Base-by-base conservation (phyloP, 2,888 invertebrate species). In the Arrhopalites spinosus region DNA sequence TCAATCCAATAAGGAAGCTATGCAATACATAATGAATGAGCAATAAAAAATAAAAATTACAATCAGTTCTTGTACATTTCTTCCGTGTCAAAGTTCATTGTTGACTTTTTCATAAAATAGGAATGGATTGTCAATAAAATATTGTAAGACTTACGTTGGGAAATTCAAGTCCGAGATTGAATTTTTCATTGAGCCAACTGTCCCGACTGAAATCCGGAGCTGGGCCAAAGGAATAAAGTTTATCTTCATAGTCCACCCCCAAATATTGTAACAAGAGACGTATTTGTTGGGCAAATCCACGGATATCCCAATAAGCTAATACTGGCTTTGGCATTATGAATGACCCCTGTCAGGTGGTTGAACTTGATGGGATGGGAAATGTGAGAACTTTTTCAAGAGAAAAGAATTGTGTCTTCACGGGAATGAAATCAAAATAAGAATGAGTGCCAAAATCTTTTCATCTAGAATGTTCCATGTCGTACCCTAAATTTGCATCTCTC, bases 221-320 rank as follows among this genome's bases (percentile, higher is more conserved):
- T 13, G 64, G n/a, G 0, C 86, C 87, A 78, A 83, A 84, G 43
- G 84, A 84, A 80, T 86, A 87, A 13, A 81, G 78, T 45, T 85
- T 85, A 76, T 87, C 87, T 78, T 86, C 85, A 80, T 85, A 87
- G 0, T 86, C 85, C 70, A 85, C 84, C 15, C 84, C 86, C 13
- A 83, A 84, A 79, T 87, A 87, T 30, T 83, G 83, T 47, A 87
- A 81, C 68, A 87, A 79, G 43, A 87, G 80, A 2, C 87, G 84
- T 66, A 86, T 82, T 2, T 87, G 86, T 47, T 78, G 72, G 25
- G 61, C 78, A 61, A 61, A 63, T 53, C 53, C 53, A n/a, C 53
- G 36, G 11, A 36, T 36, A 36, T 36, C 11, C 36, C 36, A 36
- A 11, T 36, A 36, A 36, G 36, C 36, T 36, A 36, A 36, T 11